phyloP scores from a whole-genome alignment of 1,140 invertebrate genomes.

The Ceratina japonica region DNA sequence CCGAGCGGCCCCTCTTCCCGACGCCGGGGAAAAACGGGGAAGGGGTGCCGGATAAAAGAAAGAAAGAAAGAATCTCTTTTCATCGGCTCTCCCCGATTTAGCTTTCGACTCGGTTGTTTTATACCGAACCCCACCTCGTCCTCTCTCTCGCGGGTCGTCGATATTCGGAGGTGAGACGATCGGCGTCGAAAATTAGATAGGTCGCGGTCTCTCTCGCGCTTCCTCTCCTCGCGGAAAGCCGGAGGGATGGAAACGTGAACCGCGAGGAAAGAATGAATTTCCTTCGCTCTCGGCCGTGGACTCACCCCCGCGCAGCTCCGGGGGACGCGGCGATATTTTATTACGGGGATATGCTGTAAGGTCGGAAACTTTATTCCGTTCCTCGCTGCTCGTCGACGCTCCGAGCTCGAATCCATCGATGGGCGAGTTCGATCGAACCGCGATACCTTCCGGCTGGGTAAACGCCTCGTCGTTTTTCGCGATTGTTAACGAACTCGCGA shows the following conservation, averaged over 20 bases:
- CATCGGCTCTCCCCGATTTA: slow-evolving; percentile 70
- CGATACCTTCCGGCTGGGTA: background rate
- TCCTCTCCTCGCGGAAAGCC: slow-evolving; percentile 19
- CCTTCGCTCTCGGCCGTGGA: slow-evolving; percentile 1
- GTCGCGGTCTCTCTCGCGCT: slow-evolving; percentile 36
- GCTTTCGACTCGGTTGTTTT: slow-evolving; percentile 75
- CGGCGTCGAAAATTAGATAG: slow-evolving; percentile 69
- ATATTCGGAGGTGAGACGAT: slow-evolving; percentile 64
- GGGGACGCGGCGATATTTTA: slow-evolving; percentile 7
- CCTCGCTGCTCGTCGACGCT: background rate
- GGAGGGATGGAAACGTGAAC: slow-evolving; percentile 35
- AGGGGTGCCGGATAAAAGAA: slow-evolving; percentile 33
- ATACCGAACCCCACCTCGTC: slow-evolving; percentile 55
- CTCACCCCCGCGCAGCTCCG: background rate
- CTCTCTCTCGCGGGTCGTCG: slow-evolving; percentile 38
- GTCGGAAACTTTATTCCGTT: slow-evolving; percentile 3
- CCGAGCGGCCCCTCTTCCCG: slow-evolving; percentile 4
- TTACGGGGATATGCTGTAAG: background rate
- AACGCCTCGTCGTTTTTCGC: background rate
- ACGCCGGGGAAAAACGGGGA: background rate
- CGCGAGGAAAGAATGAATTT: slow-evolving; percentile 9
- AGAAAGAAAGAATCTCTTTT: slow-evolving; percentile 70
- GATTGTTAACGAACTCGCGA: background rate
- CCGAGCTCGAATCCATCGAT: background rate
- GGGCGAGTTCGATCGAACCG: background rate